These are phyloP conservation scores for Steromphala cineraria DNA, from an alignment of 2,888 invertebrate species.

Conservation along the genomic window DNA sequence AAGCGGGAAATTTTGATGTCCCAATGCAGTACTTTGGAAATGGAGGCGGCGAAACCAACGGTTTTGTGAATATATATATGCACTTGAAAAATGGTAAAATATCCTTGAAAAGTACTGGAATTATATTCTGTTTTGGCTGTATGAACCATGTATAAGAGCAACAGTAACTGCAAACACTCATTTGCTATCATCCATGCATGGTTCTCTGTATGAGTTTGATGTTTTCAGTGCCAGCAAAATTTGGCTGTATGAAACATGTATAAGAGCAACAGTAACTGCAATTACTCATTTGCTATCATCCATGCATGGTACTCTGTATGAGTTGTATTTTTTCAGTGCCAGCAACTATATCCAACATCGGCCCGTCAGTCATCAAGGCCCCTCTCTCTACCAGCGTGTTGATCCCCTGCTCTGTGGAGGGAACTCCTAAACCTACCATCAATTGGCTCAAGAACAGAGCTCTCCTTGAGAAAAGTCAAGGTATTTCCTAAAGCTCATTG, in stretches of 20 bases:
- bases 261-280: too few relatives aligned
- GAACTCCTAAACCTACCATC: slow-evolving; percentile 70
- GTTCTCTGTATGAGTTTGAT: neutral
- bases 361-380: slow-evolving; percentile 49
- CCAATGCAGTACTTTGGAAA: too few relatives aligned
- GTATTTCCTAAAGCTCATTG: neutral
- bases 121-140: too few relatives aligned
- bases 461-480: slow-evolving; percentile 24
- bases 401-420: slow-evolving; percentile 75
- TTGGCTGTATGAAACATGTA: too few relatives aligned
- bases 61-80: too few relatives aligned
- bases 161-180: too few relatives aligned
- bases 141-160: too few relatives aligned
- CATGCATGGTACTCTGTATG: neutral
- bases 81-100: too few relatives aligned
- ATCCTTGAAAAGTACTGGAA: too few relatives aligned
- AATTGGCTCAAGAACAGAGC: slow-evolving; percentile 65
- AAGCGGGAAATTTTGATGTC: too few relatives aligned
- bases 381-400: slow-evolving; percentile 61
- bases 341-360: slow-evolving; percentile 60
- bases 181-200: neutral
- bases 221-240: slow-evolving; percentile 70
- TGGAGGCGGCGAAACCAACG: too few relatives aligned
- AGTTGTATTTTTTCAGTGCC: slow-evolving; percentile 62
- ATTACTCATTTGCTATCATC: too few relatives aligned